phyloP scores from a whole-genome alignment of 2,113 vertebrate genomes.

The Pygoscelis antarcticus region DNA sequence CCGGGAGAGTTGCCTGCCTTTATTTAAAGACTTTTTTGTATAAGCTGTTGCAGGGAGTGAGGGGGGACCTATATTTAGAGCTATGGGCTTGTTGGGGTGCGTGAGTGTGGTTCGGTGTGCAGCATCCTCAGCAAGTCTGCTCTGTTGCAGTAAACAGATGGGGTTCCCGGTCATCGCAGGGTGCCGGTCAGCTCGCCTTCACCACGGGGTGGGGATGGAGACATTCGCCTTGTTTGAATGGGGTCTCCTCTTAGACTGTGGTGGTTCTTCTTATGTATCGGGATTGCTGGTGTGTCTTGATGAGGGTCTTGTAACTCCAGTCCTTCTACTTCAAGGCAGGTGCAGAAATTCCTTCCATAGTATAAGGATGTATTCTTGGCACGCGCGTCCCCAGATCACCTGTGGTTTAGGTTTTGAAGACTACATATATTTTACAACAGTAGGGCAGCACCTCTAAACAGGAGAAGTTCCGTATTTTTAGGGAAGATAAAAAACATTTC shows the following conservation, averaged over 20 bases:
- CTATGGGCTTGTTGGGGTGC: neutral
- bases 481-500: neutral
- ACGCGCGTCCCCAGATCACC: fast-evolving
- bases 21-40: neutral
- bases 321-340: neutral
- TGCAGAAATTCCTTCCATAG: neutral
- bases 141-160: neutral
- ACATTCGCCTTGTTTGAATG: too few relatives aligned
- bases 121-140: fast-evolving
- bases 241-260: fast-evolving
- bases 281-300: neutral
- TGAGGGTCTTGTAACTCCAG: neutral
- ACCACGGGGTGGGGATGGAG: neutral
- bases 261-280: neutral
- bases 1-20: neutral
- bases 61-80: neutral
- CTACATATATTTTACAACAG: neutral
- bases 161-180: neutral
- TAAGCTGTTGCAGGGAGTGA: neutral
- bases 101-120: fast-evolving
- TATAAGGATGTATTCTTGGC: neutral
- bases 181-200: neutral
- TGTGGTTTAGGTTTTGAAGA: neutral
- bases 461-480: neutral
- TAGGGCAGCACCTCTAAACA: neutral